Base-by-base conservation (phyloP, 2,113 vertebrate genomes). In the Eulemur macaco region DNA sequence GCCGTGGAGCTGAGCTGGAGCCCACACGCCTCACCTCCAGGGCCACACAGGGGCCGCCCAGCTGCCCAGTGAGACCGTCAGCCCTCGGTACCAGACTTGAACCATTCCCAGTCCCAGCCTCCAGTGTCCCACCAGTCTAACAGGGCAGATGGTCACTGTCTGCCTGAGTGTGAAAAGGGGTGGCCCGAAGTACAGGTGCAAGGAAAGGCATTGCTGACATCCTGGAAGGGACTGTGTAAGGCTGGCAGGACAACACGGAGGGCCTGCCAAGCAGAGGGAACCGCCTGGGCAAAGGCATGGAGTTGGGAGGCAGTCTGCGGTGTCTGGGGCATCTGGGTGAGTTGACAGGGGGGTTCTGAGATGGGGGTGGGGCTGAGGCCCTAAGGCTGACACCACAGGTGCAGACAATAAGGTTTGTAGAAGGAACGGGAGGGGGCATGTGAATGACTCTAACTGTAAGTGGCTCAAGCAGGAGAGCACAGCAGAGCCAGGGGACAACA, bases 291-390 rank as follows among this genome's bases (percentile, higher is more conserved):
- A 50, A 74, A 85, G 34, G 50, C 25, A 1, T 1, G 13, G 84
- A 23, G 39, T 13, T 18, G 10, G 2, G n/a, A 42, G 63, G 52
- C 74, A 14, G 3, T 12, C n/a, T 54, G 58, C 69, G 31, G 17
- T 14, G 8, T 45, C 23, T 63, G n/a, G 50, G 73, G n/a, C 8
- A 5, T 37, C 54, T 37, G 2, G n/a, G 56, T 45, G 60, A 31
- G 50, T 12, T 11, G 56, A 58, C 39, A 56, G 13, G 58, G 56
- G 21, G 39, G 12, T 14, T 3, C 45, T 0, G 15, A 81, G 54
- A 8, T 47, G 7, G 45, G 27, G 4, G 1, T 2, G 47, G 56
- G 63, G 52, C n/a, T 0, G 0, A 60, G 25, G 34, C 6, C 11
- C 12, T 8, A 27, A 27, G 58, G 23, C 52, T 34, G 27, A 60